Percentiles rank a stretch among this genome's conserved stretches.
Evolutionary conservation across 2,113 vertebrate genomes (phyloP).

Genomic region (Brienomyrus longianalis): DNA sequence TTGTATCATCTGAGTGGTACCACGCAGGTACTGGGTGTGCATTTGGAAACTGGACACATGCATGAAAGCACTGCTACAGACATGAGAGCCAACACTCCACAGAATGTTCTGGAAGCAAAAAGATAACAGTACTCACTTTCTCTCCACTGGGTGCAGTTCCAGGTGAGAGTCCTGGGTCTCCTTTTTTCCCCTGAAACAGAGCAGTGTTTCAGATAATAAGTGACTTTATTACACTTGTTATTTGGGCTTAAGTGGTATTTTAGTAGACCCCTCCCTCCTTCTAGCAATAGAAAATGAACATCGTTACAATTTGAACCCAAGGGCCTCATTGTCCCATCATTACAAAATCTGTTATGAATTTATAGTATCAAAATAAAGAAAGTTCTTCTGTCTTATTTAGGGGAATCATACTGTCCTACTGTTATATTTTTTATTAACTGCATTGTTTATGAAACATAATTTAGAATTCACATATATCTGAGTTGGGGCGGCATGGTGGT

Average conservation of each 20-base stretch:
- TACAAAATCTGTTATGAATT: neutral
- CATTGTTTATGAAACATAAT: neutral
- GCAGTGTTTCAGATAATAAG: slow-evolving; percentile 29
- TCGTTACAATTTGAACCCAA: neutral
- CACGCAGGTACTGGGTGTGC: neutral
- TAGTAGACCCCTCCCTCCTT: no score
- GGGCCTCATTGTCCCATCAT: neutral
- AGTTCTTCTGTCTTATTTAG: neutral
- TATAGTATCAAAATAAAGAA: neutral
- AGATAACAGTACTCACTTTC: slow-evolving; percentile 65
- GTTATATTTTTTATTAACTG: neutral
- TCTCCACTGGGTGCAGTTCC: slow-evolving; percentile 79
- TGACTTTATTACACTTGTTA: slow-evolving; percentile 12
- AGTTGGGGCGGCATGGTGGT: no score
- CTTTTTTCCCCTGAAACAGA: slow-evolving; percentile 81
- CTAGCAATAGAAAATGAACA: neutral
- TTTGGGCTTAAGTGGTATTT: neutral
- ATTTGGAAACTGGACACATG: neutral
- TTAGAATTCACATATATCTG: neutral
- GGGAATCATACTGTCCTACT: neutral
- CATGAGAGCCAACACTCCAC: neutral
- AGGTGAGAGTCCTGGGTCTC: slow-evolving; percentile 87
- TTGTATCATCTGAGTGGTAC: neutral
- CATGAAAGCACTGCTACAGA: neutral
- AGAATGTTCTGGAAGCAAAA: neutral